These are phyloP conservation scores for Triplophysa rosa DNA, from an alignment of 2,113 vertebrate genomes.

Conservation along the genomic window DNA sequence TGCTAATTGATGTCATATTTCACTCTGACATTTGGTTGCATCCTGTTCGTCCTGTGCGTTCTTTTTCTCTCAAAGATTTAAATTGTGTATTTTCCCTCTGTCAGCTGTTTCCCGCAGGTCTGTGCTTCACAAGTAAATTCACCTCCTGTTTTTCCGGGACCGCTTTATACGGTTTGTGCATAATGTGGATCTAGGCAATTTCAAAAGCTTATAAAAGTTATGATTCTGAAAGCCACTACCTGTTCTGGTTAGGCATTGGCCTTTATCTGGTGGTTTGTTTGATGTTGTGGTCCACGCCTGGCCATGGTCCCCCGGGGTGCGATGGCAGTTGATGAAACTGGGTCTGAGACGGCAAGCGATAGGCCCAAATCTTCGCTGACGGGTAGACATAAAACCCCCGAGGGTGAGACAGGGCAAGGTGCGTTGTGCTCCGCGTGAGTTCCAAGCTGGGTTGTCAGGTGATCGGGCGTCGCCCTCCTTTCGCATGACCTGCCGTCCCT, in stretches of 20 bases:
- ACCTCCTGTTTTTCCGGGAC: slow-evolving; percentile 30
- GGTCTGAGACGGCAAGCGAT: slow-evolving; percentile 50
- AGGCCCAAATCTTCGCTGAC: slow-evolving; percentile 66
- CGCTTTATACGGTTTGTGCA: slow-evolving; percentile 9
- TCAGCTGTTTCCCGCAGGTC: slow-evolving; percentile 55
- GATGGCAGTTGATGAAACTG: slow-evolving; percentile 64
- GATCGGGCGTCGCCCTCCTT: slow-evolving; percentile 37
- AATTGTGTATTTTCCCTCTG: slow-evolving; percentile 44
- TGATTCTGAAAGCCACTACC: neutral
- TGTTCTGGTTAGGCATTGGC: neutral
- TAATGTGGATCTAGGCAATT: slow-evolving; percentile 17
- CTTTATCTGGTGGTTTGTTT: slow-evolving; percentile 26
- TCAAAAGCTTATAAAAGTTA: neutral
- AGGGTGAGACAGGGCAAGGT: slow-evolving; percentile 35
- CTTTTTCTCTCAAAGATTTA: slow-evolving; percentile 46
- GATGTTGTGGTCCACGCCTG: neutral
- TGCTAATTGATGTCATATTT: slow-evolving; percentile 59
- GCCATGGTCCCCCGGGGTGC: slow-evolving; percentile 22
- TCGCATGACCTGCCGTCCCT: slow-evolving; percentile 40
- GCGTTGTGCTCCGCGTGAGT: slow-evolving; percentile 49
- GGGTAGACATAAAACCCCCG: slow-evolving; percentile 53
- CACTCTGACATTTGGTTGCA: slow-evolving; percentile 49
- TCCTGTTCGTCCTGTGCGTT: slow-evolving; percentile 46
- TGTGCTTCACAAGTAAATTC: slow-evolving; percentile 51
- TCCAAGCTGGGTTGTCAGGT: slow-evolving; percentile 39